Evolutionary conservation across 2,888 invertebrate species (phyloP), one percentile per base, ranked within the genome.

Genomic region (Leptopilina syphax): DNA sequence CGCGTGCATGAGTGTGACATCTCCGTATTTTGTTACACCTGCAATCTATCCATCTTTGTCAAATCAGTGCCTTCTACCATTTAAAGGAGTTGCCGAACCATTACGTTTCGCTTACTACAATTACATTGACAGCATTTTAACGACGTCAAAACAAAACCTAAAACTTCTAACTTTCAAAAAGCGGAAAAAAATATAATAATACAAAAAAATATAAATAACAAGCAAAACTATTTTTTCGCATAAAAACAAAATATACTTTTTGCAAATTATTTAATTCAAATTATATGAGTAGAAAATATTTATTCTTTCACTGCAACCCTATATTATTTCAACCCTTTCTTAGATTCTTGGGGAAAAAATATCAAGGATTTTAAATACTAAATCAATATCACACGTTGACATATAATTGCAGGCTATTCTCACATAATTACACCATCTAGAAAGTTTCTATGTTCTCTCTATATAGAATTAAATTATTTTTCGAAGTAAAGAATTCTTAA

Each of bases 21-120:
- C 57, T 57, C 73, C 57, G 73, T 73, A 73, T 73, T 73, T 73
- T 73, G 73, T 73, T 73, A 73, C 73, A 73, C 73, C 73, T 73
- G 73, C 18, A 73, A 54, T 73, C 57, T 73, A 34, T 73, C 73
- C 73, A 73, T 73, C 73, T 73, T 73, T 57, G 73, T 73, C 73
- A 54, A 73, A 73, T 73, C 57, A 73, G 73, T 57, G 57, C 73
- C 73, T 57, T 73, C 34, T 73, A n/a, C 73, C 73, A 73, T 73
- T 73, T 73, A 73, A 73, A 73, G 73, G 41, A 57, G n/a, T 57
- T 34, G 73, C n/a, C 73, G 73, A 73, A 73, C 73, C 73, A 54
- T 73, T 73, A 73, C 54, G 73, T 73, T 68, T 68, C 68, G 68
- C 68, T 68, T 68, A 34, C 73, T 73, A 41, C 57, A 73, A 73